A percentile compares a stretch with the other conserved stretches of the same genome.
These are phyloP conservation scores for Enteromius radiatus DNA, from an alignment of 2,797 vertebrate genomes.

Conservation along the genomic window DNA sequence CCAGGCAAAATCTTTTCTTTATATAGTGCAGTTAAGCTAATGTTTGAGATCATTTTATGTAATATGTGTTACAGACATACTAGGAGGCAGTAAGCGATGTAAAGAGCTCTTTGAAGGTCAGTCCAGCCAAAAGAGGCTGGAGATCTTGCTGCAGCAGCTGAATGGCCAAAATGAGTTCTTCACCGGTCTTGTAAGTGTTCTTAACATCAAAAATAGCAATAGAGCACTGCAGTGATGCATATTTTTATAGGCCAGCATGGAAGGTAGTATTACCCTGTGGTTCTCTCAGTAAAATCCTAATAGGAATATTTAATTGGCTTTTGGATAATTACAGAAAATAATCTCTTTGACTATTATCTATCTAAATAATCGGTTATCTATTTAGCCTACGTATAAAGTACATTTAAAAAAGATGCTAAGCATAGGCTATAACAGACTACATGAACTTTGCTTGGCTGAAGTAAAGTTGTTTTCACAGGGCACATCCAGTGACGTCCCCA, in stretches of 20 bases:
- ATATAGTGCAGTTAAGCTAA: neutral
- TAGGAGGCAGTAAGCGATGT: conserved; percentile 67
- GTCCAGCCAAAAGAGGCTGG: conserved; percentile 74
- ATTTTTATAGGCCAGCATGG: neutral
- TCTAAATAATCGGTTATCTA: neutral
- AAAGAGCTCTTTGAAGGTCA: conserved; percentile 69
- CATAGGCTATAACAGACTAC: neutral
- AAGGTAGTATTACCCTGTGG: neutral
- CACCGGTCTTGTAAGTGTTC: conserved; percentile 68
- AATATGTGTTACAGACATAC: conserved; percentile 61
- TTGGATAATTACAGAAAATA: neutral
- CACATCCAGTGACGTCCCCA: conserved; percentile 66
- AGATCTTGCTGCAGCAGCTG: conserved; percentile 76
- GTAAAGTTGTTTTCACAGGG: conserved; percentile 65
- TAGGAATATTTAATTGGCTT: neutral
- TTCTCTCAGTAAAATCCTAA: neutral
- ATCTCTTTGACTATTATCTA: neutral
- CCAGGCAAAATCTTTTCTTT: neutral
- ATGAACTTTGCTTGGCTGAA: neutral
- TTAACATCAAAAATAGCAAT: neutral
- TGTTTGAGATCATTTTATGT: conserved; percentile 1
- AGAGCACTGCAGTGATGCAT: neutral
- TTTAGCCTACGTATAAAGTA: neutral
- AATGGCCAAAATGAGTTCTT: conserved; percentile 71
- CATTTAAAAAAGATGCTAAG: neutral